phyloP scores from a whole-genome alignment of 2,113 vertebrate species.

The Eudyptes chrysolophus region DNA sequence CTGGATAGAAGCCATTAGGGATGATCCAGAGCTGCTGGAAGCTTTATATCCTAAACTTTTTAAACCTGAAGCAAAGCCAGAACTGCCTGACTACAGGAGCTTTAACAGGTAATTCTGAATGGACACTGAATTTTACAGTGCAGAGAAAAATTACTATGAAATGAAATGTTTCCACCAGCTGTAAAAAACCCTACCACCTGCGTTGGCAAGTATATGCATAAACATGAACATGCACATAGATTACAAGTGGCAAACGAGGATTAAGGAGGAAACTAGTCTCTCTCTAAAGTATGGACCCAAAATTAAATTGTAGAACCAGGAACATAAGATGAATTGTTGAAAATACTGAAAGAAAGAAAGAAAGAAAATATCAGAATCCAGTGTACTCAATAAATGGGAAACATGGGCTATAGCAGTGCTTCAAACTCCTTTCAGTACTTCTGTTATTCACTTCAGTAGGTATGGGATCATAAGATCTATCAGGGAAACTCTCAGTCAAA shows the following conservation, averaged over 20 bases:
- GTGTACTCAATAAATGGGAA: background rate
- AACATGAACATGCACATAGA: background rate
- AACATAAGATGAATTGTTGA: background rate
- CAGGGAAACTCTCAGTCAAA: background rate
- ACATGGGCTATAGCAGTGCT: background rate
- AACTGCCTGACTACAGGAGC: constrained; percentile 87
- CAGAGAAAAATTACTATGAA: background rate
- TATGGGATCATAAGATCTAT: accelerated
- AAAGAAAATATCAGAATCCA: background rate
- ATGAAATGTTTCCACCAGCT: background rate
- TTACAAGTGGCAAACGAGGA: background rate
- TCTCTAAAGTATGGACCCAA: background rate
- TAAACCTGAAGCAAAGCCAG: constrained; percentile 76
- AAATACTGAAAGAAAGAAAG: background rate
- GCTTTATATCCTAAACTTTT: constrained; percentile 79
- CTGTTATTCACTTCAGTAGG: background rate
- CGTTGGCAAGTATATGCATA: background rate
- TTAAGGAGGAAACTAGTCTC: background rate
- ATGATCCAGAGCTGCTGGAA: constrained; percentile 83
- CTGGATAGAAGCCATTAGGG: constrained; percentile 90
- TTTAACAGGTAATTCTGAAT: constrained; percentile 90
- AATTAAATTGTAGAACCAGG: background rate
- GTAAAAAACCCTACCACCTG: background rate
- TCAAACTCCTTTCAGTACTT: background rate
- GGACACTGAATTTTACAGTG: background rate